Conservation (phyloP, 2,888 invertebrate genomes). For the Oscheius sp. region DNA sequence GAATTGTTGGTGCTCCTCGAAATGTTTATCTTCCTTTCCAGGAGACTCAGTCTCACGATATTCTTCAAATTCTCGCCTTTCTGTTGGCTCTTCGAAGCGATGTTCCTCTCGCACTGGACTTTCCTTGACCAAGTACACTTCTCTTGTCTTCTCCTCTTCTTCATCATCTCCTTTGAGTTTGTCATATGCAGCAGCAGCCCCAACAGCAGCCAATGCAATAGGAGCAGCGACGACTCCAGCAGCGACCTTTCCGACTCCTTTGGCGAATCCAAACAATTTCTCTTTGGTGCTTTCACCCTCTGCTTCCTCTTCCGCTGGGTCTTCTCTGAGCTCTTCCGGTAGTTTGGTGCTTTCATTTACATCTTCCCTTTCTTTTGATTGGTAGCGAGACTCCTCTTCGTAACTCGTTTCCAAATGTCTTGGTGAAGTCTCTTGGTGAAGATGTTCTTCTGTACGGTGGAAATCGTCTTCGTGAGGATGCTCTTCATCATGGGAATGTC, state of each 20-base stretch:
- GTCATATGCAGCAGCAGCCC: constrained; percentile 50
- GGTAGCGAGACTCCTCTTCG: not conserved
- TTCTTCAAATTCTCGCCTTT: not conserved
- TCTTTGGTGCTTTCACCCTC: constrained; percentile 17
- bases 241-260: constrained; percentile 57
- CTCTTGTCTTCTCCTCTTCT: not conserved
- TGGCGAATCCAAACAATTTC: constrained; percentile 38
- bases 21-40: constrained; percentile 4
- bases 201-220: constrained; percentile 55
- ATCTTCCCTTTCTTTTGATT: constrained; percentile 20
- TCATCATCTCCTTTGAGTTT: constrained; percentile 14
- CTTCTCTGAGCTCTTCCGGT: no score
- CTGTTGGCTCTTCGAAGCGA: not conserved
- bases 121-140: not conserved
- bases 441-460: no score
- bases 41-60: constrained; percentile 18
- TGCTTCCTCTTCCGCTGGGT: not conserved
- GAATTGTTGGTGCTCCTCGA: not conserved
- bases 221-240: constrained; percentile 60
- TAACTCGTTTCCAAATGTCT: constrained; percentile 32
- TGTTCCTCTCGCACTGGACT: constrained; percentile 8
- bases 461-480: no score
- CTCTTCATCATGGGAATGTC: no score
- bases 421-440: not conserved
- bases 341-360: constrained; percentile 22